Percentiles rank a stretch among this genome's conserved stretches.
Conservation (phyloP, 2,888 invertebrate genomes). For the Apoderus coryli region DNA sequence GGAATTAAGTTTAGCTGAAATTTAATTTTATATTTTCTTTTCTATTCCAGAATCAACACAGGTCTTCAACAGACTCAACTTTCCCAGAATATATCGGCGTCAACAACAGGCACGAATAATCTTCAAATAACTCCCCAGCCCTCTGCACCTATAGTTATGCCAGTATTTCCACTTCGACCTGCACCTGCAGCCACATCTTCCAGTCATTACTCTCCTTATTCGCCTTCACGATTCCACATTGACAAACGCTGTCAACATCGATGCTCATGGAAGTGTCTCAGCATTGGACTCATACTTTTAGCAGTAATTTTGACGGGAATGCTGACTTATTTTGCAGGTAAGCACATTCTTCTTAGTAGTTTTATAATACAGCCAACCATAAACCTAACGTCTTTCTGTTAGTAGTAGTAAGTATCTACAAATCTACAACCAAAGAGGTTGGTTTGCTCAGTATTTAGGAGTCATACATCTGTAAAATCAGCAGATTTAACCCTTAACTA, state of each 20-base stretch:
- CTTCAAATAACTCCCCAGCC: slow-evolving; percentile 52
- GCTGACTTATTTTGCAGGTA: slow-evolving; percentile 91
- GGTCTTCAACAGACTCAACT: slow-evolving; percentile 38
- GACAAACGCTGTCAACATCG: slow-evolving; percentile 86
- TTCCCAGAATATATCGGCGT: slow-evolving; percentile 40
- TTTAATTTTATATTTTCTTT: too few species aligned
- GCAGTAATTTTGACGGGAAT: slow-evolving; percentile 83
- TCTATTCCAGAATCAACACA: slow-evolving; percentile 37
- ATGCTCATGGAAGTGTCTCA: slow-evolving; percentile 94
- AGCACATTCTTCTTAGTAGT: too few species aligned
- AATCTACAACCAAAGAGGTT: too few species aligned
- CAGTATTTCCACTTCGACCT: slow-evolving; percentile 68
- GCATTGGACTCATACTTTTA: slow-evolving; percentile 82
- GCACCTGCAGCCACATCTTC: slow-evolving; percentile 41
- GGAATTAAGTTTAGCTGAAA: too few species aligned
- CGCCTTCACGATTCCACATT: slow-evolving; percentile 86
- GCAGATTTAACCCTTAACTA: too few species aligned
- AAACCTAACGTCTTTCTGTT: too few species aligned
- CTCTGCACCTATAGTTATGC: slow-evolving; percentile 66
- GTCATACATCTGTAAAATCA: too few species aligned
- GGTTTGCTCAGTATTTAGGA: too few species aligned
- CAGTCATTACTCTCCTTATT: slow-evolving; percentile 78
- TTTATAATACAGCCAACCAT: too few species aligned
- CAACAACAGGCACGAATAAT: too few species aligned
- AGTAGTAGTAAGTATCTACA: too few species aligned